Evolutionary conservation across 2,113 vertebrate genomes (phyloP), one percentile per base, ranked within the genome.

Genomic region (Ophiodon elongatus): DNA sequence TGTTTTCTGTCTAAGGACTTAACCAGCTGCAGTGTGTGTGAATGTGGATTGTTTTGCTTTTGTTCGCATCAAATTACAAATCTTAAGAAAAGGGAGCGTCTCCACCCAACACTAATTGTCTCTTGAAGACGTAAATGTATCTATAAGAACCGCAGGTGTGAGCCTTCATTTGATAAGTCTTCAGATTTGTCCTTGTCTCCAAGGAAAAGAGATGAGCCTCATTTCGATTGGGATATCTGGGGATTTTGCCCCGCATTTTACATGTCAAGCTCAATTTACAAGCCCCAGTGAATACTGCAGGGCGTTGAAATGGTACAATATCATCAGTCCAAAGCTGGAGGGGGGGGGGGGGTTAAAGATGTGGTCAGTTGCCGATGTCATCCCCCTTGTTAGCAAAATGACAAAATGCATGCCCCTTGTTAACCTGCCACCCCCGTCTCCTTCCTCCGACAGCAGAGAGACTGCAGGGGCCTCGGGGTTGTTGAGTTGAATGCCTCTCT

Each of bases 171-270:
- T 23, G 33, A 45, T 39, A 50, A 83, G 21, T 75, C 33, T 43
- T 71, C 37, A 35, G 37, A 84, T 54, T 64, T 1, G 7, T 33
- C 29, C 8, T 17, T 0, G 8, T 29, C 78, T 59, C 70, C n/a
- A 0, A 1, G 56, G 56, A 47, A 23, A 25, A 65, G 25, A 37
- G 29, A 68, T 8, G 2, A 37, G 60, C 52, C 11, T 71, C 15
- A 5, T 66, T 70, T 47, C 73, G n/a, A n/a, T 27, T 5, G 64
- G 68, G 45, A 63, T 74, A 75, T 77, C 45, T 37, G 66, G 72
- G 60, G 41, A 70, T 37, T 9, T 43, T 72, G 66, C 11, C 25
- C n/a, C 47, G 35, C 43, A 60, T 52, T 56, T 57, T n/a, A 25
- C 50, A 37, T 13, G 80, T 62, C 52, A 62, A 23, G 54, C 52